Evolutionary conservation across 1,140 invertebrate genomes (phyloP).

Genomic region (Cotesia glomerata): DNA sequence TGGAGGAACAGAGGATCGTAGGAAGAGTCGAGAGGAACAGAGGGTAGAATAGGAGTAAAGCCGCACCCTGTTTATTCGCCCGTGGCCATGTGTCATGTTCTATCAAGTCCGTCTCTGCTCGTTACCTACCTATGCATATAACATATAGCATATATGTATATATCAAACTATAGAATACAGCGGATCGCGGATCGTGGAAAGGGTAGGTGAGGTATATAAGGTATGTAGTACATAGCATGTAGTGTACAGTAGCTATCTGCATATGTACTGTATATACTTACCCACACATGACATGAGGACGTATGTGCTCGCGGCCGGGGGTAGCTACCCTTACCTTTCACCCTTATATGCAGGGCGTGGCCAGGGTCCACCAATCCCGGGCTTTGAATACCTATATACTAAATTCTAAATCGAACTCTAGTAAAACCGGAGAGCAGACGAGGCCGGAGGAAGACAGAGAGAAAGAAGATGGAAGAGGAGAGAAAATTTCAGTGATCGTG

Average conservation of each 20-base stretch:
- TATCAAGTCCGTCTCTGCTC: conserved; percentile 6
- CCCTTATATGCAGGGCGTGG: conserved; percentile 58
- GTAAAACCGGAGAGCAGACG: conserved; percentile 3
- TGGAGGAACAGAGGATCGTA: not conserved
- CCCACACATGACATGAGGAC: conserved; percentile 47
- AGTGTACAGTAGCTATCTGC: conserved; percentile 38
- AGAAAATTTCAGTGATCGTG: conserved; percentile 53
- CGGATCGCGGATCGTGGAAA: too few relatives aligned
- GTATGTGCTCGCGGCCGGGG: conserved; percentile 50
- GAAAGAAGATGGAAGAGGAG: conserved; percentile 17
- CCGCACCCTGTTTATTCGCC: conserved; percentile 44
- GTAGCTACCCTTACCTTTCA: conserved; percentile 37
- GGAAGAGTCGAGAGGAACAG: conserved; percentile 10
- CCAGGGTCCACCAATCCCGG: conserved; percentile 55
- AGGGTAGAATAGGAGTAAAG: not conserved
- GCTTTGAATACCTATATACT: conserved; percentile 46
- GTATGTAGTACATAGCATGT: conserved; percentile 25
- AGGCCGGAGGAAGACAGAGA: not conserved
- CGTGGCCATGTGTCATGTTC: conserved; percentile 34
- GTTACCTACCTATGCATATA: conserved; percentile 12
- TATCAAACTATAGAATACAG: too few relatives aligned
- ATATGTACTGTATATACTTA: conserved; percentile 24
- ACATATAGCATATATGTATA: too few relatives aligned
- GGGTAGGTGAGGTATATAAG: not conserved
- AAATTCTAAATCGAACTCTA: conserved; percentile 48